phyloP scores from a whole-genome alignment of 2,888 invertebrate genomes.

The Epistrophe grossulariae region DNA sequence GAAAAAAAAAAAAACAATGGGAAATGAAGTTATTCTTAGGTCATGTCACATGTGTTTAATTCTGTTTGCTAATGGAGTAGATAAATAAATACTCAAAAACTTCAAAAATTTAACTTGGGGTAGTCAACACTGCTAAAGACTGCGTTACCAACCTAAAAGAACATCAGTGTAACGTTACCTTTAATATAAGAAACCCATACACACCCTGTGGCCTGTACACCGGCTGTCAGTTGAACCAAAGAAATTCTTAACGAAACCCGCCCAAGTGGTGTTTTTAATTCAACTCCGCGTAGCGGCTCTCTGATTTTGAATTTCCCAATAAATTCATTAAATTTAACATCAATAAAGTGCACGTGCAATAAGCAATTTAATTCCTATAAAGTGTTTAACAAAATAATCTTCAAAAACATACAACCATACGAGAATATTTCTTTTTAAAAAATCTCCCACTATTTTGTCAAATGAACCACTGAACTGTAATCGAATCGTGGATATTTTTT shows the following conservation, averaged over 20 bases:
- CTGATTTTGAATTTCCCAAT: constrained; percentile 44
- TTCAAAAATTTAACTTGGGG: too few species aligned
- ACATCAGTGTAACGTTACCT: not conserved
- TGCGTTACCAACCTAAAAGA: not conserved
- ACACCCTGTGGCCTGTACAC: constrained; percentile 58
- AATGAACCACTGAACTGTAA: constrained; percentile 63
- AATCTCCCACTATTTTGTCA: constrained; percentile 1
- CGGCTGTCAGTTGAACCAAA: constrained; percentile 65
- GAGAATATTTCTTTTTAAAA: too few species aligned
- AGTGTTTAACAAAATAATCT: constrained; percentile 25
- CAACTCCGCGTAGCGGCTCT: constrained; percentile 62
- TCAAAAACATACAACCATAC: constrained; percentile 39
- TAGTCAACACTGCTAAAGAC: too few species aligned
- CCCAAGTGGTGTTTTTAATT: constrained; percentile 76
- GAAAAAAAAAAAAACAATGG: too few species aligned
- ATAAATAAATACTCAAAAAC: too few species aligned
- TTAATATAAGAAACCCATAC: not conserved
- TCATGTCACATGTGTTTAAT: too few species aligned
- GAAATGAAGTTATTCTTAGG: too few species aligned
- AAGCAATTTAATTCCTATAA: not conserved
- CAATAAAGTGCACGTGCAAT: constrained; percentile 54
- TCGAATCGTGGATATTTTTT: constrained; percentile 40
- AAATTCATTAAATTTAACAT: constrained; percentile 40
- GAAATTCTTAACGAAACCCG: constrained; percentile 78
- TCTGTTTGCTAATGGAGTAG: too few species aligned